These are phyloP conservation scores for Aleadryas rufinucha DNA, from an alignment of 2,113 vertebrate genomes.

Conservation along the genomic window DNA sequence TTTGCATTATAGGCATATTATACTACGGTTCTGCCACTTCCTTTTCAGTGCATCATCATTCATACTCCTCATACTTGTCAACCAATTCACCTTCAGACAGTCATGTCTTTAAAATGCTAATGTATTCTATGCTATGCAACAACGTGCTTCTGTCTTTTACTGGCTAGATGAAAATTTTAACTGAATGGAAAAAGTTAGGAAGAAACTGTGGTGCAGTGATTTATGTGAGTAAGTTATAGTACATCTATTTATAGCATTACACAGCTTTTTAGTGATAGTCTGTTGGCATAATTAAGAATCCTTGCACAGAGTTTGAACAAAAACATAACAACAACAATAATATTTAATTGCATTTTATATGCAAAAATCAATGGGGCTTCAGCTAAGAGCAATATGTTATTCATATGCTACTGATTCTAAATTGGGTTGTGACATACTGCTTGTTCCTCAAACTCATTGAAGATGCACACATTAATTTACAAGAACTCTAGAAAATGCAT, in stretches of 20 bases:
- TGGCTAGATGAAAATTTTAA: not conserved
- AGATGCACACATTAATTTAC: not conserved
- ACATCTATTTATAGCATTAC: conserved; percentile 8
- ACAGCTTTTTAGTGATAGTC: not conserved
- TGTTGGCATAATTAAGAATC: not conserved
- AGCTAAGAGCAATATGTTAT: conserved; percentile 21
- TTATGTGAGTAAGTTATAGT: not conserved
- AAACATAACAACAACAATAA: not conserved
- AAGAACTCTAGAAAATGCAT: not conserved
- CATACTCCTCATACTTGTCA: not conserved
- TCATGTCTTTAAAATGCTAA: not conserved
- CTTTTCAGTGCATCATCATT: not conserved
- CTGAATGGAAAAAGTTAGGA: not conserved
- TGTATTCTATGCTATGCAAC: not conserved
- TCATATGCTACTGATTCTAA: conserved; percentile 20
- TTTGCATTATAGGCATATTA: not conserved
- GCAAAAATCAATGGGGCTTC: conserved; percentile 28
- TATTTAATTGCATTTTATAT: conserved; percentile 35
- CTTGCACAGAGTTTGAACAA: not conserved
- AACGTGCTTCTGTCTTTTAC: not conserved
- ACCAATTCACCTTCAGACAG: not conserved
- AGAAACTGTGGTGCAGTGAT: not conserved
- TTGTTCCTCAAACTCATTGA: conserved; percentile 7
- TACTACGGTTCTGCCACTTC: not conserved
- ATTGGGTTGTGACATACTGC: conserved; percentile 4